Conservation (phyloP, 2,797 vertebrate genomes). For the Cercopithecus mitis region DNA sequence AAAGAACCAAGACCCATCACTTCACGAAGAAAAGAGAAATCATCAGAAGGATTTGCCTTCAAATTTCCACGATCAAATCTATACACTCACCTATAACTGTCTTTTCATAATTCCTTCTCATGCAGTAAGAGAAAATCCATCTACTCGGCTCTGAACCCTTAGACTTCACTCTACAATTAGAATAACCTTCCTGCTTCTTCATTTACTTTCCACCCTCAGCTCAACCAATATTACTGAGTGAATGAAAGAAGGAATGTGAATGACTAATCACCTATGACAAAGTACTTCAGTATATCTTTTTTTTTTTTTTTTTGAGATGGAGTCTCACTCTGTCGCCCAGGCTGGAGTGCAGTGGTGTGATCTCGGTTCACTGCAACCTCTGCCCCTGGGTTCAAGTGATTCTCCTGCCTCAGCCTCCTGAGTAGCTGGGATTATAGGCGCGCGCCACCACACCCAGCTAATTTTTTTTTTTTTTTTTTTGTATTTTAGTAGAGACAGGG, state of each 20-base stretch:
- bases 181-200: not conserved
- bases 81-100: not conserved
- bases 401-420: not conserved
- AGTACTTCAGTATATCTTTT: not conserved
- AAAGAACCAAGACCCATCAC: not conserved
- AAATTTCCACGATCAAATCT: conserved; percentile 4
- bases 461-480: not conserved
- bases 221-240: not conserved
- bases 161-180: not conserved
- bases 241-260: not conserved
- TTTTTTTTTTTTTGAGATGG: not conserved
- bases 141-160: not conserved
- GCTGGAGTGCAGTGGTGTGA: not conserved
- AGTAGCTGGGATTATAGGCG: not conserved
- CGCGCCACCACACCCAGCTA: not conserved
- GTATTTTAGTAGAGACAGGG: not conserved
- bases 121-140: not conserved
- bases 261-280: not conserved
- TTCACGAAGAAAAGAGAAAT: not conserved
- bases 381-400: not conserved
- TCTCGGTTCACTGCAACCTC: not conserved
- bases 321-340: not conserved
- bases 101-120: not conserved
- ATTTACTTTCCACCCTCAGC: not conserved
- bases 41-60: not conserved